phyloP scores from a whole-genome alignment of 1,140 invertebrate genomes.

The Lordiphosa collinella region DNA sequence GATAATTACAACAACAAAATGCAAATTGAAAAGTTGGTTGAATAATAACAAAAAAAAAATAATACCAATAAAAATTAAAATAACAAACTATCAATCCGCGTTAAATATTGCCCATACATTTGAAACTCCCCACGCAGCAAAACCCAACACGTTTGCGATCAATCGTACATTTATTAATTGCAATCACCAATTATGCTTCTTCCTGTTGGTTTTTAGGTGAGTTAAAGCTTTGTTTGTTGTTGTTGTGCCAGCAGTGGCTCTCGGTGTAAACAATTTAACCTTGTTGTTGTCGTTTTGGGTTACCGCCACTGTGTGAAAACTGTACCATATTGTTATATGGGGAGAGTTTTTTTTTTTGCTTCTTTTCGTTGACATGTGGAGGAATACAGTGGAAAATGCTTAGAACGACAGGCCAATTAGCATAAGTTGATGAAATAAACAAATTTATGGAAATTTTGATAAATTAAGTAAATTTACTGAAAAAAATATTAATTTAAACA shows the following conservation, averaged over 20 bases:
- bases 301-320: constrained; percentile 40
- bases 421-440: no score
- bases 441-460: no score
- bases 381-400: constrained; percentile 5
- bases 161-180: background rate
- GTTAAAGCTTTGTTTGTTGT: constrained; percentile 21
- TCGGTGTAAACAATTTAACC: constrained; percentile 5
- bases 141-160: constrained; percentile 8
- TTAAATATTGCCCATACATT: constrained; percentile 26
- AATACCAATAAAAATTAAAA: constrained; percentile 12
- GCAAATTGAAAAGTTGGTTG: constrained; percentile 37
- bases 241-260: constrained; percentile 29
- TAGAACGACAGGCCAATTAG: background rate
- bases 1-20: constrained; percentile 53
- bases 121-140: constrained; percentile 9
- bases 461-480: no score
- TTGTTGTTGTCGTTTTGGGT: constrained; percentile 6
- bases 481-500: no score
- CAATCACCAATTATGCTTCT: constrained; percentile 13
- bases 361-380: constrained; percentile 1
- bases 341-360: background rate
- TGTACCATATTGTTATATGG: constrained; percentile 63
- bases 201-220: constrained; percentile 26
- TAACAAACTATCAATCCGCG: constrained; percentile 22
- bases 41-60: constrained; percentile 56